Evolutionary conservation across 2,797 vertebrate species (phyloP).

Genomic region (Lepus townsendii): DNA sequence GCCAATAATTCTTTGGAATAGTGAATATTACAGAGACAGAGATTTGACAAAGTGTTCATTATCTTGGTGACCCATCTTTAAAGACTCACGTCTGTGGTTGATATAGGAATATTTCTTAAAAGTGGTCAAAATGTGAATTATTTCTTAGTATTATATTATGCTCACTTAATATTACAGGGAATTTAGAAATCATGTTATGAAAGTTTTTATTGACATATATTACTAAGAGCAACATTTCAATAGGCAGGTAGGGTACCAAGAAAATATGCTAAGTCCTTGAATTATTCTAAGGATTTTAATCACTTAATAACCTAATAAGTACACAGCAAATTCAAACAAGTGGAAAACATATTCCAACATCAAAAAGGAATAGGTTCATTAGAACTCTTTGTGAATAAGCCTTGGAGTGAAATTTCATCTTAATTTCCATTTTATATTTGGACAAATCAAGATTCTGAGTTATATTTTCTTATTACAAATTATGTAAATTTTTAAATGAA

Average conservation of each 20-base stretch:
- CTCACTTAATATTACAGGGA: conserved; percentile 9
- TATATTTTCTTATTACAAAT: conserved; percentile 23
- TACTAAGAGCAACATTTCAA: conserved; percentile 51
- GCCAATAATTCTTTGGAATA: conserved; percentile 51
- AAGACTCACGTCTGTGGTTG: background rate
- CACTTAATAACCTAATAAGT: conserved; percentile 25
- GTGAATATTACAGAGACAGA: background rate
- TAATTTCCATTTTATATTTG: background rate
- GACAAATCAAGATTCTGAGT: background rate
- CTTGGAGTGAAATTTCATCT: conserved; percentile 10
- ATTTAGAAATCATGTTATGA: conserved; percentile 26
- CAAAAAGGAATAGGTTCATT: background rate
- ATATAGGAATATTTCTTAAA: conserved; percentile 55
- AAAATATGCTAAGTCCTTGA: conserved; percentile 13
- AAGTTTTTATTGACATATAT: conserved; percentile 16
- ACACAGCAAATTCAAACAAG: conserved; percentile 32
- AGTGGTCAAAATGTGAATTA: conserved; percentile 34
- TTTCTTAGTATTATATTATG: conserved; percentile 10
- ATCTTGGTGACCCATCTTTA: conserved; percentile 10
- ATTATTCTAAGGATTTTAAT: conserved; percentile 5
- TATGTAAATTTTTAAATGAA: conserved; percentile 27
- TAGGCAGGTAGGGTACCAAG: background rate
- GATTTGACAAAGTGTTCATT: conserved; percentile 58
- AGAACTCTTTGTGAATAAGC: background rate
- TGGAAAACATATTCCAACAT: conserved; percentile 21